Conservation (phyloP, 2,113 vertebrate genomes). For the Nyctereutes procyonoides region DNA sequence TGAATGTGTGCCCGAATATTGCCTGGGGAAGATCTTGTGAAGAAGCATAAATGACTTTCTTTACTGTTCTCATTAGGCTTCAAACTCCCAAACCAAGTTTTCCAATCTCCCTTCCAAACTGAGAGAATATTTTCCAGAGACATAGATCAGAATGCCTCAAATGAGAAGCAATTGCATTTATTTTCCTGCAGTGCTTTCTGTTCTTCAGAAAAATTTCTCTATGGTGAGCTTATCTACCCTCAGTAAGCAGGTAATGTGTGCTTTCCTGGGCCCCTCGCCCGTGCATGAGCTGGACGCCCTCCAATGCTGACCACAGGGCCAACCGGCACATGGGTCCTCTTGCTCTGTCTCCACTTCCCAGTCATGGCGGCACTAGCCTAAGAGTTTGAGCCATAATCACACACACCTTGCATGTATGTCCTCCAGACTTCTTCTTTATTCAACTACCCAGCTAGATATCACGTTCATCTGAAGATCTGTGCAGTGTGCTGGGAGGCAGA, state of each 20-base stretch:
- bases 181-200: background rate
- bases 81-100: background rate
- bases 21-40: background rate
- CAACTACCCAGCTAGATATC: background rate
- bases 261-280: background rate
- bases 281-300: background rate
- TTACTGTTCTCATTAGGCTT: background rate
- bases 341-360: background rate
- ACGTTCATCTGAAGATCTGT: background rate
- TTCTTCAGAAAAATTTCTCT: background rate
- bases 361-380: background rate
- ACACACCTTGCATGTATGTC: background rate
- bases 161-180: background rate
- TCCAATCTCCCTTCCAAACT: background rate
- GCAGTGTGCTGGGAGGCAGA: background rate
- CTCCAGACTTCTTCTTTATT: background rate
- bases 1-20: background rate
- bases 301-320: background rate
- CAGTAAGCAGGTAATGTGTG: background rate
- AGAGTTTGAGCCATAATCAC: background rate
- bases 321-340: accelerated
- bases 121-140: background rate
- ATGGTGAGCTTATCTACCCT: background rate
- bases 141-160: background rate
- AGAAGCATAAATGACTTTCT: background rate